A percentile compares a stretch with the other conserved stretches of the same genome.
Evolutionary conservation across 1,140 invertebrate genomes (phyloP).

Genomic region (Hylaeus volcanicus): DNA sequence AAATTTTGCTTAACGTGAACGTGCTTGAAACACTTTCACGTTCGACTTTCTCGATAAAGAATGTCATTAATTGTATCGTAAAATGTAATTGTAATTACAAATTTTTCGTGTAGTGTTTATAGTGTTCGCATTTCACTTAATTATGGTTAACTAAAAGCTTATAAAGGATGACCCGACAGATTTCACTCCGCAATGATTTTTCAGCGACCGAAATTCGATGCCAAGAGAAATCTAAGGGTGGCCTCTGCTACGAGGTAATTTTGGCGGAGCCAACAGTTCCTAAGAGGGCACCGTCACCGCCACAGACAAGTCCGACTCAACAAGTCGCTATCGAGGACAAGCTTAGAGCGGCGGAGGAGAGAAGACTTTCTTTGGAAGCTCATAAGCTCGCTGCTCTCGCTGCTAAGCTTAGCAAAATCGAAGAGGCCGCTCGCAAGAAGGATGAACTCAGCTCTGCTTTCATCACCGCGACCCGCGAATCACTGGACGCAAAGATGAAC

Average conservation of each 20-base stretch:
- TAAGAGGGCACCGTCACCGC: conserved; percentile 85
- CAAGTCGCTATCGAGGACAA: conserved; percentile 93
- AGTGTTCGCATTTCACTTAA: too few relatives aligned
- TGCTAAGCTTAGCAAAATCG: conserved; percentile 91
- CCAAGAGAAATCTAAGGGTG: conserved; percentile 93
- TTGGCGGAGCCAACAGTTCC: conserved; percentile 89
- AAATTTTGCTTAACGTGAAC: too few relatives aligned
- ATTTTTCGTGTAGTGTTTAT: too few relatives aligned
- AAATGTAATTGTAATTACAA: too few relatives aligned
- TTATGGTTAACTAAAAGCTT: too few relatives aligned
- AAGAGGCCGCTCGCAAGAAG: conserved; percentile 93
- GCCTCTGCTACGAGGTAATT: conserved; percentile 95
- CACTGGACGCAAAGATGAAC: conserved; percentile 94
- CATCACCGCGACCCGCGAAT: conserved; percentile 91
- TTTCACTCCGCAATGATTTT: neutral
- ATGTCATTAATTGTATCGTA: too few relatives aligned
- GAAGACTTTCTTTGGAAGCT: conserved; percentile 91
- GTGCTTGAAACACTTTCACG: too few relatives aligned
- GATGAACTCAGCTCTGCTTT: conserved; percentile 92
- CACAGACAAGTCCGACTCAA: conserved; percentile 73
- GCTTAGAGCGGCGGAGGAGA: conserved; percentile 93
- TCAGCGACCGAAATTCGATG: conserved; percentile 92
- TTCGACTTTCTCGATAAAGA: too few relatives aligned
- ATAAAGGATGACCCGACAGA: neutral
- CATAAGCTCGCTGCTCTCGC: conserved; percentile 91